Conservation (phyloP, 2,888 invertebrate species). For the Calliopum simillimum region DNA sequence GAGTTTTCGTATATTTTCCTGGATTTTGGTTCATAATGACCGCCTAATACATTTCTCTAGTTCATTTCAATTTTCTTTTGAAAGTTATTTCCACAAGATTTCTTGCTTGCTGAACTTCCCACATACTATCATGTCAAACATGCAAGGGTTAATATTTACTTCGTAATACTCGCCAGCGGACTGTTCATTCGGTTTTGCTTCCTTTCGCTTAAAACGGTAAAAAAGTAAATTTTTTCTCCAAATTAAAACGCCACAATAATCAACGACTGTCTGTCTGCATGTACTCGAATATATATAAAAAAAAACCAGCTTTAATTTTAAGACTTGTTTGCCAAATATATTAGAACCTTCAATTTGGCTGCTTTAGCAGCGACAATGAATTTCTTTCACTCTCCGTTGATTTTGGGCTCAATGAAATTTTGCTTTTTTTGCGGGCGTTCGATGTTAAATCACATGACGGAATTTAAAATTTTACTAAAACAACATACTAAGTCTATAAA, state of each 20-base stretch:
- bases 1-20: too few relatives aligned
- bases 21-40: too few relatives aligned
- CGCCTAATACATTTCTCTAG: too few relatives aligned
- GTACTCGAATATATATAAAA: too few relatives aligned
- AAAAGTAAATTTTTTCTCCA: slow-evolving; percentile 63
- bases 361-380: neutral
- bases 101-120: too few relatives aligned
- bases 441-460: neutral
- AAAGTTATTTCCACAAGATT: too few relatives aligned
- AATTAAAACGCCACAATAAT: slow-evolving; percentile 41
- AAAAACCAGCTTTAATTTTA: too few relatives aligned
- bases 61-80: too few relatives aligned
- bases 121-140: too few relatives aligned
- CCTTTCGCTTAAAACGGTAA: slow-evolving; percentile 66
- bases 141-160: too few relatives aligned
- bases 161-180: too few relatives aligned
- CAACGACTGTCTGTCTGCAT: too few relatives aligned
- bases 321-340: neutral
- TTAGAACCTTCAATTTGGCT: neutral
- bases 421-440: neutral
- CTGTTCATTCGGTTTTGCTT: slow-evolving; percentile 31
- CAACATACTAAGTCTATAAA: neutral
- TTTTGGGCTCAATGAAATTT: neutral
- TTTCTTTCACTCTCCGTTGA: slow-evolving; percentile 8
- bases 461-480: neutral